Evolutionary conservation across 2,797 vertebrate genomes (phyloP).

Genomic region (Pseudochirops corinnae): DNA sequence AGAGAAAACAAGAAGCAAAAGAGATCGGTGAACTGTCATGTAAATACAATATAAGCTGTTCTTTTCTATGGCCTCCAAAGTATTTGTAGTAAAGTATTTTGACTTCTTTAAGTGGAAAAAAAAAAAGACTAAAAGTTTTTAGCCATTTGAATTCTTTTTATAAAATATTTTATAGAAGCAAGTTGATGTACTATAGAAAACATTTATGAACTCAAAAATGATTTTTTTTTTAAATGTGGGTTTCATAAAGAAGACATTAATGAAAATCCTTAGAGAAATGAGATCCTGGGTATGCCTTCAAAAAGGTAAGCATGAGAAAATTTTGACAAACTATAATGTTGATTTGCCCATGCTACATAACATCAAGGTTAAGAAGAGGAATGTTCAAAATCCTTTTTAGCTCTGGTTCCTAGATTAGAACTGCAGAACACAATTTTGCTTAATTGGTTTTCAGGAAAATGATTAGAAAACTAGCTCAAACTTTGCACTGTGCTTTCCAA

Average conservation of each 20-base stretch:
- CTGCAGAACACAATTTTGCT: background rate
- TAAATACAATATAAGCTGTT: background rate
- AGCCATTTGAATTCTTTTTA: background rate
- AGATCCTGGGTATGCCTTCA: background rate
- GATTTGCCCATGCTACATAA: background rate
- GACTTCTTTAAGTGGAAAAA: background rate
- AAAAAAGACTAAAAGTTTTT: background rate
- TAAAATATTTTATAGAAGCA: background rate
- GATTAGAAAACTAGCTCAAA: background rate
- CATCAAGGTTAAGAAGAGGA: background rate
- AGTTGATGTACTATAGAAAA: background rate
- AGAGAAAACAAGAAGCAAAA: background rate
- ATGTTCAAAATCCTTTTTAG: background rate
- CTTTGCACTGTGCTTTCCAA: background rate
- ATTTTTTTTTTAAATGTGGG: background rate
- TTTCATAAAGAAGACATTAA: background rate
- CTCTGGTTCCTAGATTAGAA: too few species aligned
- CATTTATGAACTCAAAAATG: background rate
- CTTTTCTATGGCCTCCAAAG: background rate
- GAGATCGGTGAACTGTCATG: background rate
- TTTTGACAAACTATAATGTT: background rate
- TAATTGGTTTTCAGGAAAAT: background rate
- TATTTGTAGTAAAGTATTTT: background rate
- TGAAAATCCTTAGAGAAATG: background rate
- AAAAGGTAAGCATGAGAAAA: background rate